Evolutionary conservation across 2,797 vertebrate genomes (phyloP).

Genomic region (Etheostoma nigrum): DNA sequence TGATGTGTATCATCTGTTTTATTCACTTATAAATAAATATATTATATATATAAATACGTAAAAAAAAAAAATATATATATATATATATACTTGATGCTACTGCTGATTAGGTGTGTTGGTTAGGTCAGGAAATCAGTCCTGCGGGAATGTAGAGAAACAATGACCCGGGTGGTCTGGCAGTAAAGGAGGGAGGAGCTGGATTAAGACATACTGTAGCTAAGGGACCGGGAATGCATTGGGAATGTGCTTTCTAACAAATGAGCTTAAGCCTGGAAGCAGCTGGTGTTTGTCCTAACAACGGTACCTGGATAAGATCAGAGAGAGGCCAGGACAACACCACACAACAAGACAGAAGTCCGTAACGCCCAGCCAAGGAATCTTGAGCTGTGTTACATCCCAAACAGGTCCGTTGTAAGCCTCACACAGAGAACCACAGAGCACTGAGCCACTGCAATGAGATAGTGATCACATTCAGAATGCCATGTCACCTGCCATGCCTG

Average conservation of each 20-base stretch:
- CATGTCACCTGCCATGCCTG: too few relatives aligned
- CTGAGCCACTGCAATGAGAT: too few relatives aligned
- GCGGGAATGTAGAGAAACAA: neutral
- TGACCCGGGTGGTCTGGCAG: neutral
- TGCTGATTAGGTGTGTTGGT: neutral
- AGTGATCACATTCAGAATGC: too few relatives aligned
- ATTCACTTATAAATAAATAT: too few relatives aligned
- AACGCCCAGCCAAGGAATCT: too few relatives aligned
- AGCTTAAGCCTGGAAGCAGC: constrained; percentile 27
- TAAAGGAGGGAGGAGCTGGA: constrained; percentile 47
- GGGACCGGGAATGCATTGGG: constrained; percentile 18
- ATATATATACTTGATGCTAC: neutral
- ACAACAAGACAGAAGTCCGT: too few relatives aligned
- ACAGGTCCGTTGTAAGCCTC: too few relatives aligned
- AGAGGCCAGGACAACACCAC: neutral
- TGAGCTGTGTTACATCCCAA: too few relatives aligned
- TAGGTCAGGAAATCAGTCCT: neutral
- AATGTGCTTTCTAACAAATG: constrained; percentile 36
- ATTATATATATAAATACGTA: too few relatives aligned
- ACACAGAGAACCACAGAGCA: too few relatives aligned
- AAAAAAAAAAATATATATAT: too few relatives aligned
- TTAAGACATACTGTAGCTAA: constrained; percentile 19
- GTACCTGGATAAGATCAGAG: constrained; percentile 13
- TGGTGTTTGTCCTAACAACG: constrained; percentile 26
- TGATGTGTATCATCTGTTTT: too few relatives aligned